phyloP scores from a whole-genome alignment of 30 jellyfish, hydroid and myxozoan species.

The Chrysaora quinquecirrha region DNA sequence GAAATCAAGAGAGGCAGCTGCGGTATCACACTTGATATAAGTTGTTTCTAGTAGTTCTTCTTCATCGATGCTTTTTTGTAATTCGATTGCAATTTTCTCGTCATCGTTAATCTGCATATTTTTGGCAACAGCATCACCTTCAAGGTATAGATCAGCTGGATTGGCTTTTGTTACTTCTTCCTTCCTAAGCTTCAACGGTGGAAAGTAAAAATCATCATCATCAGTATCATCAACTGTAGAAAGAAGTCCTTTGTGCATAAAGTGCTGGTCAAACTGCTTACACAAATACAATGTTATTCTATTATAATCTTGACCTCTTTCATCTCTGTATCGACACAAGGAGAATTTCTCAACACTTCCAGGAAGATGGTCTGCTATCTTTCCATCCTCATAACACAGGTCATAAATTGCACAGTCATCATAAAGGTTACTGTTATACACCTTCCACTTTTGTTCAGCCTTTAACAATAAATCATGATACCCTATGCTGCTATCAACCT shows the following conservation, averaged over 20 bases:
- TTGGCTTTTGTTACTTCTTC: constrained; percentile 1
- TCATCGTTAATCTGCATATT: not conserved
- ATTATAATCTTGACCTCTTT: not conserved
- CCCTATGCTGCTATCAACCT: constrained; percentile 5
- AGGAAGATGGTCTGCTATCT: constrained; percentile 4
- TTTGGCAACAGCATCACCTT: not conserved
- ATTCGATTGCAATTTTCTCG: constrained; percentile 1
- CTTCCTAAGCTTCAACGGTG: not conserved
- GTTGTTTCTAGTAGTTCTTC: not conserved
- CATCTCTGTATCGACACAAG: constrained; percentile 4
- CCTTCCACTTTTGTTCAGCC: constrained; percentile 5
- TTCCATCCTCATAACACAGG: constrained; percentile 4
- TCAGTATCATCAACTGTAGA: constrained; percentile 1
- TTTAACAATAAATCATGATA: not conserved
- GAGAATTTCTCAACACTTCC: not conserved
- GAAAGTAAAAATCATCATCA: not conserved
- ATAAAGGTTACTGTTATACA: not conserved
- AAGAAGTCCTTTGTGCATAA: not conserved
- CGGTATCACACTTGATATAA: not conserved
- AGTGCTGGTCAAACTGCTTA: not conserved
- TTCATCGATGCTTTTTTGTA: not conserved
- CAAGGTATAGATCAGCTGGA: constrained; percentile 1
- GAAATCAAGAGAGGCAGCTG: constrained; percentile 5
- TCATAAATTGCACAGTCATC: constrained; percentile 1
- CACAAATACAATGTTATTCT: not conserved